Conservation (phyloP, 2,113 vertebrate species). For the Rhinolophus sinicus region DNA sequence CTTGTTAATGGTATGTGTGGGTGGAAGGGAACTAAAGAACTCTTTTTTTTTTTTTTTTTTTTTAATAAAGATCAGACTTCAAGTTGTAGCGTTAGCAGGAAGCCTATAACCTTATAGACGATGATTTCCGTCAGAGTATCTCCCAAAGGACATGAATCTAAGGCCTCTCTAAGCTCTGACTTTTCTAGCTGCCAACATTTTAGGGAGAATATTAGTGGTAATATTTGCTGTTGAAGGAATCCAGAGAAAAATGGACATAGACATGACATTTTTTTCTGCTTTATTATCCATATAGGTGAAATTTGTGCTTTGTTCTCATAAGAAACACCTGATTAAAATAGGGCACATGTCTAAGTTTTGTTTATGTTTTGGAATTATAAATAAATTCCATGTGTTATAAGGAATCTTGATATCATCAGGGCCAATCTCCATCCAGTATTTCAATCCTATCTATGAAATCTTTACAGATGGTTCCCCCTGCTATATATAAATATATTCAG, state of each 20-base stretch:
- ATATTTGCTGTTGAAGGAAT: constrained; percentile 5
- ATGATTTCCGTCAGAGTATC: background rate
- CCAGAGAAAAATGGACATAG: background rate
- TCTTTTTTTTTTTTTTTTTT: background rate
- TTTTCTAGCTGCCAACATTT: background rate
- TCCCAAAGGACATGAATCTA: background rate
- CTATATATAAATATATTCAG: background rate
- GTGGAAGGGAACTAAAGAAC: background rate
- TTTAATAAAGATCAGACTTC: background rate
- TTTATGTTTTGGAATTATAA: background rate
- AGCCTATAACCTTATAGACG: background rate
- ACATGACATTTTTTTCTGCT: background rate
- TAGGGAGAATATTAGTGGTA: background rate
- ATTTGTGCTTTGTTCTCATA: background rate
- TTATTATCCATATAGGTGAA: background rate
- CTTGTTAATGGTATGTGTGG: background rate
- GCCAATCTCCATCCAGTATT: background rate
- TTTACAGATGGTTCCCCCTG: background rate
- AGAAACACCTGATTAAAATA: background rate
- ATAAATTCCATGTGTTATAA: background rate
- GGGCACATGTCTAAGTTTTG: background rate
- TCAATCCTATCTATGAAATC: background rate
- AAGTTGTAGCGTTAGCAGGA: background rate
- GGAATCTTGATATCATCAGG: background rate
- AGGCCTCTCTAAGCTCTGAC: background rate